phyloP scores from a whole-genome alignment of 1,140 invertebrate genomes.

The Drosophila sechellia region DNA sequence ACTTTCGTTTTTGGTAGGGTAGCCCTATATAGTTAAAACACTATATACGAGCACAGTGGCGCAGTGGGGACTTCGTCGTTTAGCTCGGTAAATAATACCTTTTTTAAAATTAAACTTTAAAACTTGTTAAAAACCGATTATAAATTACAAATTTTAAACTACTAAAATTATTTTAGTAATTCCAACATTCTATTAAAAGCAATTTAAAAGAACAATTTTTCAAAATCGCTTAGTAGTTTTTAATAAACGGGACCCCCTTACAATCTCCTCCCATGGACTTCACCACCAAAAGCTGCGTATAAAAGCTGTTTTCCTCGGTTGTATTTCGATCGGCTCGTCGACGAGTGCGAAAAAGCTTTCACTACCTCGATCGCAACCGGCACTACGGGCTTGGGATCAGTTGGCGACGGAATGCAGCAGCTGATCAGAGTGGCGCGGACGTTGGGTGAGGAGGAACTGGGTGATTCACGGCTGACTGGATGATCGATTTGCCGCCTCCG shows the following conservation, averaged over 20 bases:
- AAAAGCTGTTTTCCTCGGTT: conserved; percentile 29
- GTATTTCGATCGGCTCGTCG: conserved; percentile 11
- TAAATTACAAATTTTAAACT: neutral
- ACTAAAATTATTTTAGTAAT: neutral
- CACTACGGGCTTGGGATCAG: conserved; percentile 5
- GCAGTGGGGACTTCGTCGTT: neutral
- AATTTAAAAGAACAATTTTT: too few relatives aligned
- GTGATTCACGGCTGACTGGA: neutral
- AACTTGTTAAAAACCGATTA: neutral
- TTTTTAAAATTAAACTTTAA: neutral
- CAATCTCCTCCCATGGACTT: neutral
- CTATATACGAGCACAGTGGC: neutral
- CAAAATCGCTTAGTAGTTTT: too few relatives aligned
- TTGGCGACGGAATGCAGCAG: conserved; percentile 55
- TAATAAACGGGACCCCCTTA: neutral
- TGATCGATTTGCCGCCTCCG: neutral
- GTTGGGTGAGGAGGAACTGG: conserved; percentile 40
- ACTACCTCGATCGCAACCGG: conserved; percentile 10
- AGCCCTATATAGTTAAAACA: neutral
- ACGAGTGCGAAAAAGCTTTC: conserved; percentile 27
- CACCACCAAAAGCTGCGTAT: conserved; percentile 17
- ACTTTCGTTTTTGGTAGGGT: neutral
- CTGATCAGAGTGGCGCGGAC: conserved; percentile 28
- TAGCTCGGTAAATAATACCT: neutral
- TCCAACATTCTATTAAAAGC: too few relatives aligned